These are phyloP conservation scores for Acanthornis magna DNA, from an alignment of 2,797 vertebrate species.

Conservation along the genomic window DNA sequence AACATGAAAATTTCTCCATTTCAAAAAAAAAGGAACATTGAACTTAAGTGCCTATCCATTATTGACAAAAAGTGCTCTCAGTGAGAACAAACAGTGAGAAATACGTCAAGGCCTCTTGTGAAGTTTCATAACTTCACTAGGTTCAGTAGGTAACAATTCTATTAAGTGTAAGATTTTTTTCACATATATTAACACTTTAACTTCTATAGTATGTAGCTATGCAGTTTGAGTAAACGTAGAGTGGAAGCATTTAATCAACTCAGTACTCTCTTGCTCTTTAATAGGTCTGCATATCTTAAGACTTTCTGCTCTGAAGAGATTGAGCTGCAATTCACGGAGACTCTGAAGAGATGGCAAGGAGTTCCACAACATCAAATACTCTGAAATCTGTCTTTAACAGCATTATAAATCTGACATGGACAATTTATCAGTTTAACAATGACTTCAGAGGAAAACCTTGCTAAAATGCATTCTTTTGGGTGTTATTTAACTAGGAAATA, in stretches of 20 bases:
- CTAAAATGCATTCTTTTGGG: constrained; percentile 23
- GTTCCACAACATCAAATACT: constrained; percentile 39
- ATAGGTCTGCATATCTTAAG: neutral
- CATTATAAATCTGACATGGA: constrained; percentile 47
- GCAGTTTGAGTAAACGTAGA: constrained; percentile 36
- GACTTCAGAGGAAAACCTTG: constrained; percentile 48
- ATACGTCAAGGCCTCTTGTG: neutral
- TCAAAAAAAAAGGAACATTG: constrained; percentile 22
- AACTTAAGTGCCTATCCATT: constrained; percentile 21
- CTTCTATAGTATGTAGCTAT: neutral
- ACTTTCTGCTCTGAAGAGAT: constrained; percentile 1
- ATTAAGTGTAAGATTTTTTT: constrained; percentile 30
- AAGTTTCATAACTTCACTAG: constrained; percentile 54
- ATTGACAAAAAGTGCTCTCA: constrained; percentile 57
- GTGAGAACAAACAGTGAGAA: constrained; percentile 58
- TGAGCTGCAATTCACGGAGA: constrained; percentile 13
- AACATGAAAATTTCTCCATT: constrained; percentile 26
- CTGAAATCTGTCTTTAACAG: constrained; percentile 51
- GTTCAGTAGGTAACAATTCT: constrained; percentile 50
- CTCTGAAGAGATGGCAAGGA: constrained; percentile 7
- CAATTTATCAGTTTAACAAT: constrained; percentile 52
- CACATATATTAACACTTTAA: neutral
- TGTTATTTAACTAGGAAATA: constrained; percentile 52
- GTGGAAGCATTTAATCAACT: constrained; percentile 51
- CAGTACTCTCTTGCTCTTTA: constrained; percentile 49